These are phyloP conservation scores for Xenopus laevis DNA, from an alignment of 2,113 vertebrate species.

Conservation along the genomic window DNA sequence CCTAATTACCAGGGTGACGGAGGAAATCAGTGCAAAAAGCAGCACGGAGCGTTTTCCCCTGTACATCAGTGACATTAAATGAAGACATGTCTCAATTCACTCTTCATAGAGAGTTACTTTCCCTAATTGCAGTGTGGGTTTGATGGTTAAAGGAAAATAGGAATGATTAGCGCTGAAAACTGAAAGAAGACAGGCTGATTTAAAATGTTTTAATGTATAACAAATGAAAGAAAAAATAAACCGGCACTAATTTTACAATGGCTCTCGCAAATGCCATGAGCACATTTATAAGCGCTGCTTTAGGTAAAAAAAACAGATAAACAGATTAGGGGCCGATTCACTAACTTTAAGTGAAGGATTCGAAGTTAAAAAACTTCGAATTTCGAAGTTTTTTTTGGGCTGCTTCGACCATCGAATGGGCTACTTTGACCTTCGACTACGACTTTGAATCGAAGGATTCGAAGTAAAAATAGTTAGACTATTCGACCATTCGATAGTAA, in stretches of 20 bases:
- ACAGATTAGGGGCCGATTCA: too few relatives aligned
- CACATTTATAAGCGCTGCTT: too few relatives aligned
- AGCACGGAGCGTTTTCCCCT: not conserved
- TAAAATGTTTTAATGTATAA: not conserved
- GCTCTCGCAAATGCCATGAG: not conserved
- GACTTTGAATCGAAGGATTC: too few relatives aligned
- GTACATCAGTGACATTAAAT: not conserved
- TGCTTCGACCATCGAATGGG: too few relatives aligned
- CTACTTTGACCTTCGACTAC: too few relatives aligned
- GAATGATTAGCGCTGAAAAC: not conserved
- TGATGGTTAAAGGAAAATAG: not conserved
- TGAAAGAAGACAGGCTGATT: not conserved
- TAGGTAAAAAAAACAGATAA: too few relatives aligned
- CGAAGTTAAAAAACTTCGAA: too few relatives aligned
- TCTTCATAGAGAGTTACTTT: slow-evolving; percentile 9
- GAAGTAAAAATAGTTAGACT: too few relatives aligned
- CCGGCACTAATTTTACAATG: not conserved
- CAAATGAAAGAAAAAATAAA: not conserved
- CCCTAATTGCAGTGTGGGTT: slow-evolving; percentile 2
- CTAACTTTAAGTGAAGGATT: too few relatives aligned
- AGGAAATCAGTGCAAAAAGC: slow-evolving; percentile 2
- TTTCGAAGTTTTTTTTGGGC: too few relatives aligned
- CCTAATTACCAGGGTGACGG: slow-evolving; percentile 1
- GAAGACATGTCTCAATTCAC: not conserved
- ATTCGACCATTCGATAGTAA: too few relatives aligned